These are phyloP conservation scores for Trichogramma evanescens DNA, from an alignment of 2,888 invertebrate species.

Conservation along the genomic window DNA sequence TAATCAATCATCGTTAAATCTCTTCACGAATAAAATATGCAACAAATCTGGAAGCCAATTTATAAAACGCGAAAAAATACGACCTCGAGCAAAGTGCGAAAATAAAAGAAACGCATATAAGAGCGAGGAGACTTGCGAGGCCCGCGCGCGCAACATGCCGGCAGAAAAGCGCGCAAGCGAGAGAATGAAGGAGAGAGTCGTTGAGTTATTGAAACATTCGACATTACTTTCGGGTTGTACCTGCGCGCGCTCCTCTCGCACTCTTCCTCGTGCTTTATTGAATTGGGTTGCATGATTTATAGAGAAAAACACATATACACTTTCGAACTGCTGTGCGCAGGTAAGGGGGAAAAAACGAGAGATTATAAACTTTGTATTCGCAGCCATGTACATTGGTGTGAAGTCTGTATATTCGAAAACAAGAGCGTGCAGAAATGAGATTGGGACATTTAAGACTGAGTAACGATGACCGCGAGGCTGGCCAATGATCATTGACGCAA, in stretches of 20 bases:
- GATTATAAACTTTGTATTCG: no score
- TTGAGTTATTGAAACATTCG: constrained; percentile 39
- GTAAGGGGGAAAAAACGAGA: no score
- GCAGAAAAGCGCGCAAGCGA: constrained; percentile 15
- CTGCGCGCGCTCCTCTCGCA: constrained; percentile 30
- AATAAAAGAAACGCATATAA: not conserved
- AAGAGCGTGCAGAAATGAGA: not conserved
- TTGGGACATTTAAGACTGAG: constrained; percentile 11
- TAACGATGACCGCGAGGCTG: constrained; percentile 3
- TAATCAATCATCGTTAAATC: no score
- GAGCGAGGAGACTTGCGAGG: no score
- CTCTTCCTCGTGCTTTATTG: constrained; percentile 39
- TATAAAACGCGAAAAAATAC: no score
- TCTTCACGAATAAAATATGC: no score
- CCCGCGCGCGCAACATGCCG: constrained; percentile 1
- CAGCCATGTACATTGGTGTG: no score
- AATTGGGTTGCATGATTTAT: constrained; percentile 42
- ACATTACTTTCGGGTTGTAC: constrained; percentile 36
- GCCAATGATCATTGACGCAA: no score
- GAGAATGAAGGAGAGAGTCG: constrained; percentile 23
- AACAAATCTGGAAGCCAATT: no score
- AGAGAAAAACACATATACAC: not conserved
- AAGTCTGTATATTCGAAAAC: not conserved
- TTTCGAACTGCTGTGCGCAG: no score
- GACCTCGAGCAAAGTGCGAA: not conserved